phyloP scores from a whole-genome alignment of 2,888 invertebrate genomes.

The Aquatica leii region DNA sequence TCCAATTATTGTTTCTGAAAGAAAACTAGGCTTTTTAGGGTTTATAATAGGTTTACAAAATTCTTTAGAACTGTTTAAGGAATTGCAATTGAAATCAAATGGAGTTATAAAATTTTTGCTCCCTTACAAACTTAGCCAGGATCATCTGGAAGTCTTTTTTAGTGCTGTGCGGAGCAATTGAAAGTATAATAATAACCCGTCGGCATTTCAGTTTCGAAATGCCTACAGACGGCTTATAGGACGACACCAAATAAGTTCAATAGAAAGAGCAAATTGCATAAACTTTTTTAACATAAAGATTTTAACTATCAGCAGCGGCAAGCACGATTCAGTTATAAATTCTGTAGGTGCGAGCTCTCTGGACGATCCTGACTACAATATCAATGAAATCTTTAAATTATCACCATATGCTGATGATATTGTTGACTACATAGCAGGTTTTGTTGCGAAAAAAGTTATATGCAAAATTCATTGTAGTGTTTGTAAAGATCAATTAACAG shows the following conservation, averaged over 20 bases:
- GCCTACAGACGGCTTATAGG: conserved; percentile 3
- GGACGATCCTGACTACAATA: conserved; percentile 2
- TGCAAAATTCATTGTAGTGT: conserved; percentile 5
- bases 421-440: conserved; percentile 5
- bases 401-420: conserved; percentile 2
- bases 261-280: neutral
- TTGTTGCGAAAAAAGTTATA: conserved; percentile 2
- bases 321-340: neutral
- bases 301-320: neutral
- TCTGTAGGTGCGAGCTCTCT: conserved; percentile 2
- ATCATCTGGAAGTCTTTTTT: neutral
- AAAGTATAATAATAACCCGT: conserved; percentile 2
- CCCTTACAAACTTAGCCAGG: neutral
- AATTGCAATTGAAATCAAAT: neutral
- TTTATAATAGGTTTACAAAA: conserved; percentile 4
- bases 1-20: neutral
- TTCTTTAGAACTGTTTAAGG: conserved; percentile 3
- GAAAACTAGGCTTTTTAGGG: conserved; percentile 11
- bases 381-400: conserved; percentile 2
- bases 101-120: neutral
- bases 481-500: neutral
- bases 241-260: conserved; percentile 1
- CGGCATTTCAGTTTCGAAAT: neutral
- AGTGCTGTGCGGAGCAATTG: neutral
- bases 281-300: neutral